phyloP scores from a whole-genome alignment of 2,113 vertebrate genomes.

The Cervus canadensis region DNA sequence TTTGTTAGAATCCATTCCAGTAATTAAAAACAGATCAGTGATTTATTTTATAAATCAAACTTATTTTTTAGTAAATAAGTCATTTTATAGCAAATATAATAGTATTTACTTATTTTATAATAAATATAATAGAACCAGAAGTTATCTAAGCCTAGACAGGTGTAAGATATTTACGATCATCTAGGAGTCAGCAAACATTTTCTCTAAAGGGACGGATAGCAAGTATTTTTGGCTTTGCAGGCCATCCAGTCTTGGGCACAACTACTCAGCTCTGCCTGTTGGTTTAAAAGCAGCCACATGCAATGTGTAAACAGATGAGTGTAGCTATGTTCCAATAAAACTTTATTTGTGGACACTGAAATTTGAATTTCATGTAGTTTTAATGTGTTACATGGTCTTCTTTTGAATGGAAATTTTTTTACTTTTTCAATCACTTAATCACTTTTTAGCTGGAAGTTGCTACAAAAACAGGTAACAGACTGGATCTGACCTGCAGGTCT shows the following conservation, averaged over 20 bases:
- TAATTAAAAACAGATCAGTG: neutral
- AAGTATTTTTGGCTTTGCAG: neutral
- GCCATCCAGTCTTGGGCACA: neutral
- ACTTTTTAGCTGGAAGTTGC: neutral
- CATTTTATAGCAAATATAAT: conserved; percentile 17
- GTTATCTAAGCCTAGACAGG: neutral
- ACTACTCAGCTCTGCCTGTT: neutral
- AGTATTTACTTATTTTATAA: conserved; percentile 6
- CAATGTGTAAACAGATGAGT: neutral
- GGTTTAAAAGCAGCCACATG: neutral
- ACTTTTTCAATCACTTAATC: neutral
- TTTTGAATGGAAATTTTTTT: neutral
- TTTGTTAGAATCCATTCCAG: neutral
- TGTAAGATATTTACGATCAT: neutral
- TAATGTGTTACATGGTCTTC: neutral
- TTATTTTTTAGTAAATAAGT: neutral
- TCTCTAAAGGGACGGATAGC: neutral
- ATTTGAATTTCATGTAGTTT: conserved; percentile 4
- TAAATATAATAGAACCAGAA: neutral
- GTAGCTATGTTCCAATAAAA: neutral
- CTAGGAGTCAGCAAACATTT: neutral
- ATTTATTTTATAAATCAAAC: neutral
- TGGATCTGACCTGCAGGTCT: neutral
- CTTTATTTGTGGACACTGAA: neutral
- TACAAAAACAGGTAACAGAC: neutral